A percentile compares a stretch with the other conserved stretches of the same genome.
phyloP scores from a whole-genome alignment of 2,888 invertebrate genomes.

The Plagodis pulveraria region DNA sequence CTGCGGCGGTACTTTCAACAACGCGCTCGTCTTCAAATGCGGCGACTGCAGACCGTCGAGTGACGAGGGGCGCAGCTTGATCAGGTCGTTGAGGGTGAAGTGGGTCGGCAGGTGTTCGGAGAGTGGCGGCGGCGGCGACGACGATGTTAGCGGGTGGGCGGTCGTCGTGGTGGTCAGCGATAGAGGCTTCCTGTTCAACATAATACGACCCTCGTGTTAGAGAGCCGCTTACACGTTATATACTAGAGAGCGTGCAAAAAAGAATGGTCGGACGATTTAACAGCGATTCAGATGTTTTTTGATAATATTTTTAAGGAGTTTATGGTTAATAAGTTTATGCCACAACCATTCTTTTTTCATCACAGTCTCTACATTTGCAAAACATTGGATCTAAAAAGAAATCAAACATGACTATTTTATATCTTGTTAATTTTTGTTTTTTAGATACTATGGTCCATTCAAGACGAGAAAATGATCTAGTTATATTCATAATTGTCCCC shows the following conservation, averaged over 20 bases:
- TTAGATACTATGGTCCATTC: too few species aligned
- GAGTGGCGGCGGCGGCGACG: constrained; percentile 82
- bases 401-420: too few species aligned
- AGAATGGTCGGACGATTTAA: too few species aligned
- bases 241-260: neutral
- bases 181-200: constrained; percentile 80
- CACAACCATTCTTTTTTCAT: too few species aligned
- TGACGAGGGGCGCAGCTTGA: constrained; percentile 81
- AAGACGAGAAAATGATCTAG: too few species aligned
- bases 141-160: constrained; percentile 82
- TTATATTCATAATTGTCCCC: too few species aligned
- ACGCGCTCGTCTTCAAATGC: constrained; percentile 75
- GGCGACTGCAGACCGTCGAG: constrained; percentile 80
- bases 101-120: constrained; percentile 82
- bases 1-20: constrained; percentile 83
- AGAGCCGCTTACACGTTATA: constrained; percentile 50
- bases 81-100: constrained; percentile 83
- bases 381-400: too few species aligned
- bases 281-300: too few species aligned
- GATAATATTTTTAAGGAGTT: too few species aligned
- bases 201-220: constrained; percentile 70
- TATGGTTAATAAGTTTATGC: too few species aligned
- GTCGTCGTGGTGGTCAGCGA: constrained; percentile 85
- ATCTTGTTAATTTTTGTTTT: too few species aligned
- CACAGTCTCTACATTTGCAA: too few species aligned